Conservation (phyloP, 2,888 invertebrate genomes). For the Amorpha juglandis region DNA sequence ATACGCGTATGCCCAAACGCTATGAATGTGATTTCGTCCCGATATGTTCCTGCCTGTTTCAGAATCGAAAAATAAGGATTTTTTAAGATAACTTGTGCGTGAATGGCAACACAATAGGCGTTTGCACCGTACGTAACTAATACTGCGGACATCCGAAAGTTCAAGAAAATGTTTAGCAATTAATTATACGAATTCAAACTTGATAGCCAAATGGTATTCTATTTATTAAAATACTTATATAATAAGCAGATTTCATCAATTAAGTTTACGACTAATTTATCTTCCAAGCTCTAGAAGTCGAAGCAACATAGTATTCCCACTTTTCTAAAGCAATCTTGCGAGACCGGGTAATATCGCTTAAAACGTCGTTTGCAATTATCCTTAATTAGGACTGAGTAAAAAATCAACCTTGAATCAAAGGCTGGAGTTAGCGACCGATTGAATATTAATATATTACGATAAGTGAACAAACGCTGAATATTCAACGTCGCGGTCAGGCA, state of each 20-base stretch:
- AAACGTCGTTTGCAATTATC: constrained; percentile 49
- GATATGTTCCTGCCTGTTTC: too few relatives aligned
- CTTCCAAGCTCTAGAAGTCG: constrained; percentile 13
- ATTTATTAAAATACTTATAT: not conserved
- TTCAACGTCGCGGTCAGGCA: constrained; percentile 73
- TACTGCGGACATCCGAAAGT: not conserved
- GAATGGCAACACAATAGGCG: not conserved
- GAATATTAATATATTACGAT: constrained; percentile 69
- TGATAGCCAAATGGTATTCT: not conserved
- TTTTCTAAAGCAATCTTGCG: constrained; percentile 27
- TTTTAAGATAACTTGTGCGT: not conserved
- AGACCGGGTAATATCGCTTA: constrained; percentile 20
- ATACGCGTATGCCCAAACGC: too few relatives aligned
- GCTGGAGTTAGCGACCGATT: constrained; percentile 71
- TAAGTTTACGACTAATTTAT: not conserved
- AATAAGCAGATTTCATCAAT: constrained; percentile 5
- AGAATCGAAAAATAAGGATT: too few relatives aligned
- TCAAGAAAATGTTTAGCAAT: constrained; percentile 3
- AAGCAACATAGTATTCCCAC: constrained; percentile 20
- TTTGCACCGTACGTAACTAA: not conserved
- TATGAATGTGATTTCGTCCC: too few relatives aligned
- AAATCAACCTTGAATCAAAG: constrained; percentile 73
- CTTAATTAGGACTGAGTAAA: constrained; percentile 61
- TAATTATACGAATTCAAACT: constrained; percentile 1
- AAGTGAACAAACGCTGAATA: constrained; percentile 71